phyloP scores from a whole-genome alignment of 2,888 invertebrate species.

The Cataglyphis albicans region DNA sequence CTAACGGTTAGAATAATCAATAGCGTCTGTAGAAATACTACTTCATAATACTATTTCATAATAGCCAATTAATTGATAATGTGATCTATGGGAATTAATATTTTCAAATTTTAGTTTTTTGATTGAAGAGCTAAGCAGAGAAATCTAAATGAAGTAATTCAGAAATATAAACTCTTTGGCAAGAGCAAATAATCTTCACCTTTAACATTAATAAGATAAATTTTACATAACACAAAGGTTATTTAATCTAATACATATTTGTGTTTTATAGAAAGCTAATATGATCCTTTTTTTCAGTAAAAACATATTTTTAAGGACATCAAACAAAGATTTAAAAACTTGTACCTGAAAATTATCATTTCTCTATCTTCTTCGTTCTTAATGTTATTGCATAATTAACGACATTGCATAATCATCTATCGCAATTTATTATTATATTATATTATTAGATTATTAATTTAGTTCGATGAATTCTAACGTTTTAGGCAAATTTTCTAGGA shows the following conservation, averaged over 20 bases:
- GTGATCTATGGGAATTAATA: neutral
- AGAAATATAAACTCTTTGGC: neutral
- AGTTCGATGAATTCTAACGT: neutral
- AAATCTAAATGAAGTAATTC: constrained; percentile 2
- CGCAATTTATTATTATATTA: neutral
- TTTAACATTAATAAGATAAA: constrained; percentile 51
- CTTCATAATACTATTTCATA: constrained; percentile 28
- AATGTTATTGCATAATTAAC: neutral
- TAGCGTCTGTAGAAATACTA: constrained; percentile 22
- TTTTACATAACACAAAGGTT: constrained; percentile 20
- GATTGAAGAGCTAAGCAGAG: neutral
- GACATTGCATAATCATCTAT: neutral
- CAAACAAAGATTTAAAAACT: neutral
- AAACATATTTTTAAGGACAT: neutral
- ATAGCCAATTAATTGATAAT: neutral
- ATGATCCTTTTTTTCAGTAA: neutral
- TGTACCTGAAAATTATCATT: neutral
- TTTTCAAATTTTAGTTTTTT: neutral
- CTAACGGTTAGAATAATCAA: constrained; percentile 32
- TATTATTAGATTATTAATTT: neutral
- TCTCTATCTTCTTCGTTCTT: neutral
- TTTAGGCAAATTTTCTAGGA: neutral
- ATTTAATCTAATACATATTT: constrained; percentile 40
- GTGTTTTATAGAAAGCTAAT: constrained; percentile 8
- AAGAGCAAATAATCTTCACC: constrained; percentile 33